Base-by-base conservation (phyloP, 2,888 invertebrate genomes). In the Anodontia alba region DNA sequence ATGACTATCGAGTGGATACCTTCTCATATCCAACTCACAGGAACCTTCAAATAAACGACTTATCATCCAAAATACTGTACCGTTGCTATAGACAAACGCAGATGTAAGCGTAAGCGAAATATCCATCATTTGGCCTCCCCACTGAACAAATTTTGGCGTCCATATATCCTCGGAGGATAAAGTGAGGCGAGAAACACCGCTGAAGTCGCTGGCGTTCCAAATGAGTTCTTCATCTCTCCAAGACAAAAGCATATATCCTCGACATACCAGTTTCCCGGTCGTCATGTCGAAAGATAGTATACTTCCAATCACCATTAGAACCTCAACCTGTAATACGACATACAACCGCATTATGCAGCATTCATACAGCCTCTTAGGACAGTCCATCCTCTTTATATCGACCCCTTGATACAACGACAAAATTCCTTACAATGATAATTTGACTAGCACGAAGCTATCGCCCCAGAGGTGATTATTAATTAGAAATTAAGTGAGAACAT, bases 141-240 rank as follows among this genome's bases (percentile, higher is more conserved):
- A 31, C 33, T 62, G 62, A 20, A 33, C 20, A 33, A 62, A 62
- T 33, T 23, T 3, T 20, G 62, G 62, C 3, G 62, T 62, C 62
- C 62, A 62, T 62, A 62, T 33, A 3, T 62, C 33, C 7, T 62
- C 62, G 12, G 62, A 20, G 17, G 12, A 15, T 3, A 62, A 12
- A 20, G 3, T 62, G 15, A 62, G 62, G 33, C 20, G 33, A 8
- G 62, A 33, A 12, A 62, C 29, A 8, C 20, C 31, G 17, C 23
- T 33, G 20, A 29, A 62, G 5, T 62, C 33, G 7, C 33, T n/a
- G 1, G 17, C 20, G 23, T 62, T 62, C 62, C 62, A 62, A 33
- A 62, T 17, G 31, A 62, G 62, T 33, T 62, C 29, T 15, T 62
- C 62, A 17, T 62, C 62, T 17, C 17, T 62, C 62, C 62, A 62